Percentiles rank a stretch among this genome's conserved stretches.
phyloP scores from a whole-genome alignment of 2,888 invertebrate genomes.

The Amphipyra berbera region DNA sequence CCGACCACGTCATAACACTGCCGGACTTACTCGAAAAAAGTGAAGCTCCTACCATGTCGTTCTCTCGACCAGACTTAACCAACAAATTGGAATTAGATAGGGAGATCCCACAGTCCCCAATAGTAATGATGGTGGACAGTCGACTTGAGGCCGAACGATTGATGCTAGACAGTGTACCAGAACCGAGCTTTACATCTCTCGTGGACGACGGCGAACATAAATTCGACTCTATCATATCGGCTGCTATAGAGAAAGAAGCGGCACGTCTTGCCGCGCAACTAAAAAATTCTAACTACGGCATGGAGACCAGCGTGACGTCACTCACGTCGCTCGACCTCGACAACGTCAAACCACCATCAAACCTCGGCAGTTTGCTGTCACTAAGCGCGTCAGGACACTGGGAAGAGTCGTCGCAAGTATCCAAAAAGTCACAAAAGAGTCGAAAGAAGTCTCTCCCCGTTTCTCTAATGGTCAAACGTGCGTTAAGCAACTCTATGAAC shows the following conservation, averaged over 20 bases:
- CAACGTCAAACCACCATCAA: conserved; percentile 93
- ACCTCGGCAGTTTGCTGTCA: conserved; percentile 92
- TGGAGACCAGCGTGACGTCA: conserved; percentile 91
- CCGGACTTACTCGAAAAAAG: conserved; percentile 85
- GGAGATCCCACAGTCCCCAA: conserved; percentile 60
- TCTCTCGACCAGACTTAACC: conserved; percentile 81
- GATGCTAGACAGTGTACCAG: conserved; percentile 72
- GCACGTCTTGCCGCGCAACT: conserved; percentile 90
- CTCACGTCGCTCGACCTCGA: conserved; percentile 92
- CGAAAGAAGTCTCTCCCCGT: conserved; percentile 93
- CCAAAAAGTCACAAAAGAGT: conserved; percentile 81
- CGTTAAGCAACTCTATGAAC: conserved; percentile 90
- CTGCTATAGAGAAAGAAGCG: conserved; percentile 94
- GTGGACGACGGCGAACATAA: conserved; percentile 88
- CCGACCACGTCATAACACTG: conserved; percentile 88
- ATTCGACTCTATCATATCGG: conserved; percentile 91
- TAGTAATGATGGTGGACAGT: conserved; percentile 61
- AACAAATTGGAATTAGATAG: conserved; percentile 76
- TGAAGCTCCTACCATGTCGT: conserved; percentile 66
- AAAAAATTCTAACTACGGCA: conserved; percentile 71
- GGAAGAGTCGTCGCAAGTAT: conserved; percentile 79
- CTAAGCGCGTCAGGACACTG: conserved; percentile 86
- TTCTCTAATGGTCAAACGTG: conserved; percentile 92
- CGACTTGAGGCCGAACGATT: conserved; percentile 57
- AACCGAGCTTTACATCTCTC: conserved; percentile 78